Percentiles rank a stretch among this genome's conserved stretches.
Conservation (phyloP, 2,888 invertebrate genomes). For the Lasioglossum vierecki region DNA sequence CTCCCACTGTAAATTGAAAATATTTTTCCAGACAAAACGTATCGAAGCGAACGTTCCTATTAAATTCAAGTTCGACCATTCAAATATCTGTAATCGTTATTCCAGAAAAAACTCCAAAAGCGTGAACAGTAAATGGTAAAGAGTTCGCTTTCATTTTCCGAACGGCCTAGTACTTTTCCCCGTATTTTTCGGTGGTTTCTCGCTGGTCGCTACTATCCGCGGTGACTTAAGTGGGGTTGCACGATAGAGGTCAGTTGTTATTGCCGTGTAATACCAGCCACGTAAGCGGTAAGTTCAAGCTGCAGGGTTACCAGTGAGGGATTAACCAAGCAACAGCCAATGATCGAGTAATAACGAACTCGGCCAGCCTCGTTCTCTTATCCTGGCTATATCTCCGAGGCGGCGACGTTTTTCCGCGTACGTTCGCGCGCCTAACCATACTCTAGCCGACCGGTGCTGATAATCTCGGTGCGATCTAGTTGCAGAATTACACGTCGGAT, state of each 20-base stretch:
- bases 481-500: slow-evolving; percentile 24
- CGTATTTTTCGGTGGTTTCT: slow-evolving; percentile 29
- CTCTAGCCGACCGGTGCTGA: not conserved
- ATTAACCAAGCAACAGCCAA: slow-evolving; percentile 71
- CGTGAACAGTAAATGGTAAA: not conserved
- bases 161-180: not conserved
- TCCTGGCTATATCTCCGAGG: slow-evolving; percentile 32
- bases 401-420: slow-evolving; percentile 15
- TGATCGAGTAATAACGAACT: slow-evolving; percentile 73
- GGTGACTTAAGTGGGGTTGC: slow-evolving; percentile 64
- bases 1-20: too few species aligned
- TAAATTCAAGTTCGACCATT: too few species aligned
- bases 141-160: too few species aligned
- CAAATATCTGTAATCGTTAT: too few species aligned
- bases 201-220: slow-evolving; percentile 17
- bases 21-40: too few species aligned
- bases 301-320: slow-evolving; percentile 60
- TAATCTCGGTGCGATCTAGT: slow-evolving; percentile 28
- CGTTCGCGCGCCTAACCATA: not conserved
- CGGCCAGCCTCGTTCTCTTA: slow-evolving; percentile 24
- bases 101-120: too few species aligned
- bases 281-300: slow-evolving; percentile 67
- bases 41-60: too few species aligned
- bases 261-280: slow-evolving; percentile 64
- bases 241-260: slow-evolving; percentile 70